Evolutionary conservation across 2,113 vertebrate genomes (phyloP).

Genomic region (Ursus arctos): DNA sequence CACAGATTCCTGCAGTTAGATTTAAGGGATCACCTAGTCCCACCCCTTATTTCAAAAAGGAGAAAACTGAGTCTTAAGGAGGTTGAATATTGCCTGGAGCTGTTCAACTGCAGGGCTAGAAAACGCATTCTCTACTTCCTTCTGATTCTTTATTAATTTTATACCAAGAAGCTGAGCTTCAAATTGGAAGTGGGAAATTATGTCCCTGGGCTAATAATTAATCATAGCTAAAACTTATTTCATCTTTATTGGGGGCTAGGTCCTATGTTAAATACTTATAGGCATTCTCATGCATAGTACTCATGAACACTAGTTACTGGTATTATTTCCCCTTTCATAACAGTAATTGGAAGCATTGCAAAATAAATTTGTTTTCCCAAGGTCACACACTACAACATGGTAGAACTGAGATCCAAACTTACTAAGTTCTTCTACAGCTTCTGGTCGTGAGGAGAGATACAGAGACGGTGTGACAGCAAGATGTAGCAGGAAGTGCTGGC

Average conservation of each 20-base stretch:
- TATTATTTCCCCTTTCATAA: background rate
- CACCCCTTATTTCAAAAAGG: background rate
- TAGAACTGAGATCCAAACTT: background rate
- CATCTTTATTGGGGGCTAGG: background rate
- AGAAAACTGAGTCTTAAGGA: background rate
- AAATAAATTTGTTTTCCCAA: background rate
- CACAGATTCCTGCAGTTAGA: background rate
- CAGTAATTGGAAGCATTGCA: background rate
- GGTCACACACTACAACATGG: background rate
- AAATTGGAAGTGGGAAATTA: conserved; percentile 7
- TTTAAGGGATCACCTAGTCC: background rate
- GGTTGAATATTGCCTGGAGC: background rate
- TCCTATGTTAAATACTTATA: background rate
- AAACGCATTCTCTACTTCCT: background rate
- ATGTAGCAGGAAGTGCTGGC: accelerated
- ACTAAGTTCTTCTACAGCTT: too few species aligned
- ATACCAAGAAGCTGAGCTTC: background rate
- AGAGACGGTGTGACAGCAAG: accelerated
- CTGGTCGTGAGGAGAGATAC: background rate
- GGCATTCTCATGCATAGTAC: background rate
- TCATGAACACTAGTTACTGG: background rate
- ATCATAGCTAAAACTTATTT: background rate
- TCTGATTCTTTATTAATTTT: background rate
- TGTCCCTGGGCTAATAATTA: background rate
- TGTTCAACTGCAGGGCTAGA: background rate